Evolutionary conservation across 2,797 vertebrate species (phyloP), one percentile per base, ranked within the genome.

Genomic region (Esox masquinongy): DNA sequence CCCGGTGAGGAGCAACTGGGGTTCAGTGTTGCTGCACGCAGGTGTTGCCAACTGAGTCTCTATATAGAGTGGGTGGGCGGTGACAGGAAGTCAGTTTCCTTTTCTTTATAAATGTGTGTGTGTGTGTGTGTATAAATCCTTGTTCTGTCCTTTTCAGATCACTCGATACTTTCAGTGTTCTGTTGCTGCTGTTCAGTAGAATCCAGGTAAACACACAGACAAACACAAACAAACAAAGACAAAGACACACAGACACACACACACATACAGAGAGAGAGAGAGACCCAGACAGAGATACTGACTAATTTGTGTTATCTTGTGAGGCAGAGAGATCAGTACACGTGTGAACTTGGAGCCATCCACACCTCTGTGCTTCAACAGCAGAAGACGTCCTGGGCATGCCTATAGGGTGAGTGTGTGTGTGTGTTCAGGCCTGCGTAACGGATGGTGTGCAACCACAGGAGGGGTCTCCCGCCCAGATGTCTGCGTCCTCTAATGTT

Each of bases 131-230:
- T 39, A 31, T 49, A 8, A 73, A 68, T 66, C 8, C 11, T 34
- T 16, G 4, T 49, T 22, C 9, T 43, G 2, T 79, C 26, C 73
- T 34, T 36, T 79, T 1, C 91, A 96, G 95, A 95, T 91, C 92
- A 93, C n/a, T 93, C 92, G 75, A 88, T 93, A 82, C 92, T 89
- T 82, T 95, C 94, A 0, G 68, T 96, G 70, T 95, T 96, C 91
- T 96, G 95, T 82, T 94, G 93, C 78, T 96, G 94, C 75, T 92
- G 90, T n/a, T 71, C 82, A 17, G 6, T 91, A 15, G 94, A 95
- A 83, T 93, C 92, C 81, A 92, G 95, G 96, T 96, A 91, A 73
- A 85, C 86, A 16, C 29, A 64, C 16, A 63, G 26, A 26, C 26
- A 68, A 9, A 19, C 64, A 64, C 59, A 31, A 17, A 70, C 34